Conservation (phyloP, 1,140 invertebrate species). For the honey bee (Apis mellifera) region Amel_HAv3.1 CM009934.2:11179001-11179500, state of each 20-base stretch:
- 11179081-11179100: slow-evolving; percentile 19
- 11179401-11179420: slow-evolving; percentile 35
- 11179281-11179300: slow-evolving; percentile 43
- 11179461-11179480: slow-evolving; percentile 40
- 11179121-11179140: slow-evolving; percentile 29
- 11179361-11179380: slow-evolving; percentile 42
- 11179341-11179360: slow-evolving; percentile 42
- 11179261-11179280: slow-evolving; percentile 22
- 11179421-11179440: slow-evolving; percentile 37
- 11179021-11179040: slow-evolving; percentile 33
- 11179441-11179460: slow-evolving; percentile 59
- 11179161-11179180: slow-evolving; percentile 13
- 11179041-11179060: slow-evolving; percentile 39
- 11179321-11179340: slow-evolving; percentile 36
- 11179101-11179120: slow-evolving; percentile 27
- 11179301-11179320: slow-evolving; percentile 40
- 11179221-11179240: slow-evolving; percentile 30
- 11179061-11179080: slow-evolving; percentile 26
- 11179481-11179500: slow-evolving; percentile 70
- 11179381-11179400: slow-evolving; percentile 33
- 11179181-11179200: slow-evolving; percentile 28
- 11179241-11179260: slow-evolving; percentile 38
- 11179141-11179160: slow-evolving; percentile 46
- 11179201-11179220: slow-evolving; percentile 20
- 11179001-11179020: slow-evolving; percentile 60